Base-by-base conservation (phyloP, 2,888 invertebrate genomes). In the Halictus quadricinctus region DNA sequence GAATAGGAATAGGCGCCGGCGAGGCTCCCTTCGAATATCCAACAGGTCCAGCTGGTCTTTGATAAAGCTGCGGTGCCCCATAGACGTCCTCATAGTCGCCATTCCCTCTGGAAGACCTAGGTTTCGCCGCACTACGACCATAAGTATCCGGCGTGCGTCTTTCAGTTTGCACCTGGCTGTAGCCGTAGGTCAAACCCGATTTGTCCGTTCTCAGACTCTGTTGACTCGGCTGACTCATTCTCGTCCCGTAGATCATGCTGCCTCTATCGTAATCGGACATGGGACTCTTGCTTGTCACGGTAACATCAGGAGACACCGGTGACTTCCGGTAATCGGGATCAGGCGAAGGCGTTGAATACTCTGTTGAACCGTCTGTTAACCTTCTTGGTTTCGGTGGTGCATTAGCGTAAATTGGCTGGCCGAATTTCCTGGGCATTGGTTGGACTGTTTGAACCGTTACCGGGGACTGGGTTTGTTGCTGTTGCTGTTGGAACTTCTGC, bases 341-440 rank as follows among this genome's bases (percentile, higher is more conserved):
- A 0, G 93, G 92, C 91, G 97, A 97, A 0, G 97, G 97, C 7
- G 97, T 97, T 72, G 97, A 97, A 90, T 97, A 97, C 10, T 93
- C 93, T 54, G 90, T 93, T 60, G 97, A 96, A 15, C 96, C 96
- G 91, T 97, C 97, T 87, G 97, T 97, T 58, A 97, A 96, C 79
- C 98, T 96, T 92, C 97, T 95, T 0, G 98, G 98, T 93, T 98
- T 98, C 0, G 98, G 98, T 18, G 98, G 98, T 5, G 98, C 98
- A 94, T 98, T 98, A 1, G 97, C 98, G 93, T 98, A 98, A 1
- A 98, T 96, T 0, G 98, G 97, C 92, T 97, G 97, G 8, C 95
- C 95, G 86, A 95, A 95, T 83, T 95, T 95, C 82, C 94, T 94
- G 7, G 94, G 91, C 90, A 93, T 88, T 5, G 91, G 94, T 91